Evolutionary conservation across 92 coral and sea anemone genomes (phyloP), one percentile per base, ranked within the genome.

Genomic region (Zoanthus solanderi): DNA sequence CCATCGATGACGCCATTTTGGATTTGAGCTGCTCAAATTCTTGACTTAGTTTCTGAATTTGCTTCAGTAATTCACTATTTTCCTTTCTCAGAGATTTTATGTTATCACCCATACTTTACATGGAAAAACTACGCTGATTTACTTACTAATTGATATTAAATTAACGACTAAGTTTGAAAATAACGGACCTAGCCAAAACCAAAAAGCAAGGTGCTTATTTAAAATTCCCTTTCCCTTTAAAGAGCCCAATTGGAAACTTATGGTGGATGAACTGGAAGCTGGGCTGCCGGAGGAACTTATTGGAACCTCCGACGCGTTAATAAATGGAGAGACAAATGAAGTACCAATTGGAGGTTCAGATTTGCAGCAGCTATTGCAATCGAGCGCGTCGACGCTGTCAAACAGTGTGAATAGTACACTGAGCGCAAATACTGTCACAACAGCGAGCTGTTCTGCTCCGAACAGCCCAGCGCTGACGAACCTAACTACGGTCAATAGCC

Each of bases 281-380:
- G 91, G 90, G 84, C 91, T 97, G 83, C 99, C 99, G 68, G 99
- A 95, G 90, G 99, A 97, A 92, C 94, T 94, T 79, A 90, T 93
- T 76, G 96, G 90, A 76, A 87, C 88, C 75, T 84, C 94, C 71
- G 96, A 95, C 53, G 96, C 93, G 76, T 86, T 93, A 84, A 92
- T 94, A 75, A 97, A 97, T 85, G 99, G 99, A 80, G 97, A 97
- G 86, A 79, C 97, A 84, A 98, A 94, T 90, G 99, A 97, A 85
- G 89, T 90, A 81, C 94, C 93, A 83, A 91, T 90, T 67, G 91
- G 91, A 83, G 82, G 93, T 88, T 84, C 94, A 83, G 93, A 94
- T 92, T 95, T 97, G 96, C 99, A 97, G 90, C 99, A 95, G 84
- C 91, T 97, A 85, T 91, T 97, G 94, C 97, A 97, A 92, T 91